These are phyloP conservation scores for Homarus gammarus DNA, from an alignment of 2,888 invertebrate species.

Conservation along the genomic window DNA sequence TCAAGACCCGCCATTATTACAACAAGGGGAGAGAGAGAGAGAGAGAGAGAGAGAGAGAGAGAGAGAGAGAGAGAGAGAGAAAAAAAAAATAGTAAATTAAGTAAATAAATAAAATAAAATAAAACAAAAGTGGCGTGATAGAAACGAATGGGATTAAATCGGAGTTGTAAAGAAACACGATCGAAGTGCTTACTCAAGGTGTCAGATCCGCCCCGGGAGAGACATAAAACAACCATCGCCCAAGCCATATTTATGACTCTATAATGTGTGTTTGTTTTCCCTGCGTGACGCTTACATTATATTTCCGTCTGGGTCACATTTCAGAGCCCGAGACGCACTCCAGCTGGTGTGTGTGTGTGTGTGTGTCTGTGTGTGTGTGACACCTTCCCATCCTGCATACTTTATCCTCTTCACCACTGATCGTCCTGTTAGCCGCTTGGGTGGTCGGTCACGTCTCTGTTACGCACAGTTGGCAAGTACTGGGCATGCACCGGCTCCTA, in stretches of 20 bases:
- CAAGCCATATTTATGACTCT: conserved; percentile 19
- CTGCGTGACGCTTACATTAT: conserved; percentile 3
- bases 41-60: background rate
- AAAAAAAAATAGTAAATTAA: too few relatives aligned
- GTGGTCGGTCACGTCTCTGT: too few relatives aligned
- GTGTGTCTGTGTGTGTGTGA: too few relatives aligned
- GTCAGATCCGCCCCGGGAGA: background rate
- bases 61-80: background rate
- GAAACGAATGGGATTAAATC: background rate
- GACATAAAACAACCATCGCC: conserved; percentile 14
- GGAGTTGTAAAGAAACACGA: conserved; percentile 2
- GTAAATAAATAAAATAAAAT: too few relatives aligned
- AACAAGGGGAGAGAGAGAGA: background rate
- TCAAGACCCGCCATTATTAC: too few relatives aligned
- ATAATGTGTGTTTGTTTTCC: conserved; percentile 29
- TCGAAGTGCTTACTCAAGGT: conserved; percentile 14
- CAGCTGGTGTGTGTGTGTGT: too few relatives aligned
- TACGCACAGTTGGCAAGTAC: too few relatives aligned
- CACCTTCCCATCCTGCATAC: too few relatives aligned
- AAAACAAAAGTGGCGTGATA: background rate
- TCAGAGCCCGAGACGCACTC: background rate
- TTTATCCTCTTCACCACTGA: too few relatives aligned
- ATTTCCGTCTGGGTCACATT: conserved; percentile 13
- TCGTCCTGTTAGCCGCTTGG: too few relatives aligned
- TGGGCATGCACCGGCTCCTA: too few relatives aligned